Percentiles rank a stretch among this genome's conserved stretches.
phyloP scores from a whole-genome alignment of 2,113 vertebrate species.

The Hypocryptadius cinnamomeus region DNA sequence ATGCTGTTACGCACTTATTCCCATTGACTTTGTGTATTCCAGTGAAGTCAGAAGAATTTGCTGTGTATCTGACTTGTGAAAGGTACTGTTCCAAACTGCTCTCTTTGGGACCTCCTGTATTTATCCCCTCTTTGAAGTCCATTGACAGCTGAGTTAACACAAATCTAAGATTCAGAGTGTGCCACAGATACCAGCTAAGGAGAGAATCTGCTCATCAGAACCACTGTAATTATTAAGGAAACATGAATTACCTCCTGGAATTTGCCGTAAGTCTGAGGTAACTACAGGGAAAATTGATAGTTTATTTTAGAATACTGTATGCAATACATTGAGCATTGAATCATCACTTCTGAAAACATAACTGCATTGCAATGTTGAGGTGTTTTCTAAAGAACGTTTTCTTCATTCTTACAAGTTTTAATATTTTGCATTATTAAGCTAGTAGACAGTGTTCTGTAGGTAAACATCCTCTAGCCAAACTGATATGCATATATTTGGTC shows the following conservation, averaged over 20 bases:
- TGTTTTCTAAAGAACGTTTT: neutral
- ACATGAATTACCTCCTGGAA: neutral
- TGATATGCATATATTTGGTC: neutral
- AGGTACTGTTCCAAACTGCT: neutral
- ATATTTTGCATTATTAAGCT: neutral
- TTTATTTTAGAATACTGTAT: neutral
- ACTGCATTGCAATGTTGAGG: neutral
- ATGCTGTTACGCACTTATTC: neutral
- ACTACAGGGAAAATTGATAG: neutral
- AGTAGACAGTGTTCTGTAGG: neutral
- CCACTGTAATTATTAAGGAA: neutral
- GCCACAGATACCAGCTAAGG: neutral
- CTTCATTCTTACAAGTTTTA: neutral
- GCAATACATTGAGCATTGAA: neutral
- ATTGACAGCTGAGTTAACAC: neutral
- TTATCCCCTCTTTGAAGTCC: neutral
- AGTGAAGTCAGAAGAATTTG: neutral
- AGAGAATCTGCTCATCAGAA: neutral
- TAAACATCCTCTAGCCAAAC: neutral
- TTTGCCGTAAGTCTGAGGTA: neutral
- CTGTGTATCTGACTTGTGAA: neutral
- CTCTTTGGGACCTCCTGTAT: neutral
- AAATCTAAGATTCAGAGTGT: neutral
- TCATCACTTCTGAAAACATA: neutral
- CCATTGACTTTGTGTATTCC: neutral